A percentile compares a stretch with the other conserved stretches of the same genome.
Evolutionary conservation across 2,888 invertebrate species (phyloP).

Genomic region (Cephus spinipes): DNA sequence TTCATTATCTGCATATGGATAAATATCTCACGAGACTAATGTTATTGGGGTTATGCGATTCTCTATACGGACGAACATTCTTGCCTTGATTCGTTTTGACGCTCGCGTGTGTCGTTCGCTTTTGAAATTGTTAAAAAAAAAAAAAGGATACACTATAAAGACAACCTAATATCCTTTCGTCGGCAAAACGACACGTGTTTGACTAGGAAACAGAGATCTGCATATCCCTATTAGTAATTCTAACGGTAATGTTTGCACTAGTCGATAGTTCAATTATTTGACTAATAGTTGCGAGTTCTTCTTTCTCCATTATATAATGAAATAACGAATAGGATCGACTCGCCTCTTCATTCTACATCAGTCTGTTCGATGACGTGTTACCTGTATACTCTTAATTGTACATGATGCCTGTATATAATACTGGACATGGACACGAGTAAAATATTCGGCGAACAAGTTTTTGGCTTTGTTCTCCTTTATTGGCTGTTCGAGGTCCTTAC

Average conservation of each 20-base stretch:
- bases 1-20: background rate
- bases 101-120: background rate
- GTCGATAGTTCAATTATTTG: background rate
- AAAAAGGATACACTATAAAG: background rate
- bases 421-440: slow-evolving; percentile 8
- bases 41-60: slow-evolving; percentile 18
- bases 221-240: background rate
- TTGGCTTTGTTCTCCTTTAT: background rate
- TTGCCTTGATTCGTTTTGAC: background rate
- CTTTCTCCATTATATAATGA: background rate
- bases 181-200: background rate
- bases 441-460: slow-evolving; percentile 17
- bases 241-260: background rate
- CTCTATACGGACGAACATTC: slow-evolving; percentile 8
- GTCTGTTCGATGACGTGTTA: slow-evolving; percentile 30
- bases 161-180: background rate
- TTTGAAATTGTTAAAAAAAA: background rate
- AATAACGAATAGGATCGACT: background rate
- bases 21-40: background rate
- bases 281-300: background rate
- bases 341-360: slow-evolving; percentile 24
- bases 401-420: slow-evolving; percentile 42
- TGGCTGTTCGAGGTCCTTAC: slow-evolving; percentile 29
- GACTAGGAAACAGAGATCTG: background rate
- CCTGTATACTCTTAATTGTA: slow-evolving; percentile 45